Base-by-base conservation (phyloP, 2,888 invertebrate species). In the Sarcophaga caerulescens region DNA sequence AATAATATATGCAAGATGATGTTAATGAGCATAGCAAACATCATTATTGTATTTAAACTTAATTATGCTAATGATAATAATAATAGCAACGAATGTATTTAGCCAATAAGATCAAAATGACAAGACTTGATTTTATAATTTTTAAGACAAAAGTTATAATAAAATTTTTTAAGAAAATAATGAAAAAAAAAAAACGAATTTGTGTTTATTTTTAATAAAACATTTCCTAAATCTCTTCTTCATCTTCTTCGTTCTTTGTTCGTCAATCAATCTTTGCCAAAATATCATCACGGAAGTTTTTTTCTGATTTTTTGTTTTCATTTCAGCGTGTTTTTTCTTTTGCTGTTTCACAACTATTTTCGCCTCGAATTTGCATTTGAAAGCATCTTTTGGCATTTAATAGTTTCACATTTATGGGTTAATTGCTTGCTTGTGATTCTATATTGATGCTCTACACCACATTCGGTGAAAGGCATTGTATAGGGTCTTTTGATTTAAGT, bases 71-170 rank as follows among this genome's bases (percentile, higher is more conserved):
- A 70, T 65, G 21, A 59, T 59, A 12, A 59, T 57, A 47, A 17
- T 74, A 21, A 6, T 74, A 45, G 6, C 17, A 21, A 25, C 74
- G 44, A 69, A 17, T 65, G 35, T 69, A 45, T 78, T 85, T 74
- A 79, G 69, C 69, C 45, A 44, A 74, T 84, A 85, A 76, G 85
- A 63, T 76, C 71, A 81, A 79, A 35, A 68, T 65, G 68, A 82
- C 60, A 82, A 85, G 82, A 85, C 85, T 85, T 81, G 70, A 85
- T 79, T 81, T 71, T 71, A 75, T 75, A 77, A 78, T 69, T 84
- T 69, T 17, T 74, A 84, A 83, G 78, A 10, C 19, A 52, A 52
- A 52, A 52, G 10, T 19, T 79, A 57, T 81, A 69, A 73, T 23
- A 10, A 68, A 59, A 21, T 17, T 75, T 62, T 75, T 14, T 71